These are phyloP conservation scores for Cheilosia impressa DNA, from an alignment of 2,888 invertebrate species.

Conservation along the genomic window DNA sequence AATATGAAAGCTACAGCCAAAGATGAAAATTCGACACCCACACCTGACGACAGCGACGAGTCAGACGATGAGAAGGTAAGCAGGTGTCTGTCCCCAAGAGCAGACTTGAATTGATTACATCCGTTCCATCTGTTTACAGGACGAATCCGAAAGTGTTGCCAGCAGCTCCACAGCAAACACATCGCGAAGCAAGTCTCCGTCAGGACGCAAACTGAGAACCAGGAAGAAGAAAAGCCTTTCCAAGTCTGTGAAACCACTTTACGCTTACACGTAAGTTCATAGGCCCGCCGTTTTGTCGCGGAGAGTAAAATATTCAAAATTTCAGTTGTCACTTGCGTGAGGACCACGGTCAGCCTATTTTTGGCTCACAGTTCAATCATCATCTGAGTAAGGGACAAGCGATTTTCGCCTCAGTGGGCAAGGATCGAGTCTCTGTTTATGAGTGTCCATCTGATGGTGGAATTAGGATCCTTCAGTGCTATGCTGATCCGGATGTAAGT, in stretches of 20 bases:
- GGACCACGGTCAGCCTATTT: slow-evolving; percentile 96
- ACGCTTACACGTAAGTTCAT: slow-evolving; percentile 84
- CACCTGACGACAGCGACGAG: slow-evolving; percentile 74
- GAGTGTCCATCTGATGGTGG: slow-evolving; percentile 93
- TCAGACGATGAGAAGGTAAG: slow-evolving; percentile 76
- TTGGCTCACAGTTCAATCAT: slow-evolving; percentile 97
- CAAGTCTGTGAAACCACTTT: slow-evolving; percentile 89
- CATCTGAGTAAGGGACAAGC: slow-evolving; percentile 92
- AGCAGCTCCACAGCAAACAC: slow-evolving; percentile 92
- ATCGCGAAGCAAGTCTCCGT: slow-evolving; percentile 92
- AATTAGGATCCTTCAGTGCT: slow-evolving; percentile 94
- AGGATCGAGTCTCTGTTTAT: slow-evolving; percentile 96
- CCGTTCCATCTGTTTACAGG: slow-evolving; percentile 66
- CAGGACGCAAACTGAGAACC: slow-evolving; percentile 86
- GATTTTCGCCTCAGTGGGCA: slow-evolving; percentile 97
- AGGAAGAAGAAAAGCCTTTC: slow-evolving; percentile 86
- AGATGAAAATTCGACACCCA: slow-evolving; percentile 47
- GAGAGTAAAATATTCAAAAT: neutral
- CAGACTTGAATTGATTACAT: neutral
- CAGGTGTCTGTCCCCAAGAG: neutral
- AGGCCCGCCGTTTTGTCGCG: neutral
- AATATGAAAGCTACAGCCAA: slow-evolving; percentile 40
- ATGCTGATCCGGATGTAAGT: slow-evolving; percentile 95
- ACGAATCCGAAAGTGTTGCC: slow-evolving; percentile 92
- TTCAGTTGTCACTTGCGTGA: slow-evolving; percentile 92